These are phyloP conservation scores for Yoshiicerus persimilis DNA, from an alignment of 1,140 invertebrate species.

Conservation along the genomic window DNA sequence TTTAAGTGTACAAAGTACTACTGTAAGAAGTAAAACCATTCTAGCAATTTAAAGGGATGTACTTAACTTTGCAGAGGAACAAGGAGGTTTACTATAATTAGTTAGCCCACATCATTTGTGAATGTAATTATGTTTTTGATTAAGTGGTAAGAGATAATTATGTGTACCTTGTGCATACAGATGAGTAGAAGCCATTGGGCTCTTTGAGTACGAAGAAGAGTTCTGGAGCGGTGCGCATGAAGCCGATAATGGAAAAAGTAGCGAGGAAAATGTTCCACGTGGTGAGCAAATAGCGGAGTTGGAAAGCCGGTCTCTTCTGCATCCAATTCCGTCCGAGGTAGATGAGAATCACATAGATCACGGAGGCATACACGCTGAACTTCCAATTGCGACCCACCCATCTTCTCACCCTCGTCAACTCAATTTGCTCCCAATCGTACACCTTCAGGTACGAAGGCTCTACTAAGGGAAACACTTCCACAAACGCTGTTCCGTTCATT, in stretches of 20 bases:
- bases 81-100: too few relatives aligned
- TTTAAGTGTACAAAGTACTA: too few relatives aligned
- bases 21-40: too few relatives aligned
- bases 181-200: constrained; percentile 83
- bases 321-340: constrained; percentile 91
- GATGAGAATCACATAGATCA: constrained; percentile 89
- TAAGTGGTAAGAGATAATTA: background rate
- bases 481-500: background rate
- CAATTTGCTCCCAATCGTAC: constrained; percentile 43
- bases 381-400: constrained; percentile 98
- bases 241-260: constrained; percentile 90
- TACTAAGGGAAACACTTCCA: background rate
- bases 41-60: background rate
- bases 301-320: constrained; percentile 82
- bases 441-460: constrained; percentile 36
- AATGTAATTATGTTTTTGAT: background rate
- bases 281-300: constrained; percentile 78
- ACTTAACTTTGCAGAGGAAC: background rate
- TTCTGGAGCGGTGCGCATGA: constrained; percentile 81
- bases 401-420: constrained; percentile 57
- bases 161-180: constrained; percentile 73
- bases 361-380: constrained; percentile 85
- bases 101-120: too few relatives aligned
- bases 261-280: constrained; percentile 91
- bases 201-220: constrained; percentile 80